Base-by-base conservation (phyloP, 2,113 vertebrate genomes). In the Dunckerocampus dactyliophorus region DNA sequence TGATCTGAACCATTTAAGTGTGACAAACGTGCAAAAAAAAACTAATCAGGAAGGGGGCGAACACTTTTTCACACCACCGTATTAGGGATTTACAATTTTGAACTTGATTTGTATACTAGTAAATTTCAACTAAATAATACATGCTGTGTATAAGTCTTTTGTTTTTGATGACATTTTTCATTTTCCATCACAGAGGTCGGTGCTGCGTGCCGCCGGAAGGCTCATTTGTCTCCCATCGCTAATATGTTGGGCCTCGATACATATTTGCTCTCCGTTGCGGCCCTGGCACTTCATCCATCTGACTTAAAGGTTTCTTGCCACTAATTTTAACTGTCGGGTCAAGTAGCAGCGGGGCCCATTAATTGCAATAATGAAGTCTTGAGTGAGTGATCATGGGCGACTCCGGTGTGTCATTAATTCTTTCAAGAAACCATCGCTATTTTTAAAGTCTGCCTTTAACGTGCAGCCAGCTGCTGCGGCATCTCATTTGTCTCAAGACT, bases 291-390 rank as follows among this genome's bases (percentile, higher is more conserved):
- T 80, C 85, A 86, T 89, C 84, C 71, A 87, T 89, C 83, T 88
- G 86, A 83, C 83, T 87, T 89, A 88, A 87, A 88, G 84, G 79
- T 84, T 89, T 79, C 72, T 78, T 54, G 66, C 76, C 78, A 75
- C 81, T 85, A 83, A 85, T 85, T 85, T 45, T 84, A 83, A 89
- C 78, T 74, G 79, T 72, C 66, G 65, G 88, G 88, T 91, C 88
- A 91, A 90, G 85, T 81, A 86, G 84, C 73, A 28, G 69, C 80
- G 85, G 83, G 83, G 75, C 63, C 76, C 87, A 90, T 91, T 91
- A 90, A 90, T 88, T 87, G 88, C 81, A 84, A 87, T 88, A 89
- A 89, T 87, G 86, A 87, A 89, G 88, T 87, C 86, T 76, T 86
- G 79, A 80, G 83, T 88, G 86, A 87, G 82, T 63, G 84, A 87